Conservation (phyloP, 2,113 vertebrate genomes). For the Eidolon helvum region DNA sequence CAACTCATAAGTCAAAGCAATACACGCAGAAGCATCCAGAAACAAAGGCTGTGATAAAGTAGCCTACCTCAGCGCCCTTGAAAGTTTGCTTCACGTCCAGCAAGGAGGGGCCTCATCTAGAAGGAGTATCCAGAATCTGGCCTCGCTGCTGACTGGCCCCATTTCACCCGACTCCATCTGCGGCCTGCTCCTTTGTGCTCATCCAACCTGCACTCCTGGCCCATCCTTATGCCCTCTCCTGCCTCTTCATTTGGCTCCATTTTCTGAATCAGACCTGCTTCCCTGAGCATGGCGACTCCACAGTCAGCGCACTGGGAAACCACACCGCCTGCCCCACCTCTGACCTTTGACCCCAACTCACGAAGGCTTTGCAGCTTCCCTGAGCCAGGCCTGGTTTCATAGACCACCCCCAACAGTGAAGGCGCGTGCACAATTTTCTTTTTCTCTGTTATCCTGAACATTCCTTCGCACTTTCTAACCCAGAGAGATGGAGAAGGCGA, state of each 20-base stretch:
- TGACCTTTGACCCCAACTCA: not conserved
- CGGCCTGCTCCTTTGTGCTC: not conserved
- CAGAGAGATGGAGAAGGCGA: not conserved
- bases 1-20: not conserved
- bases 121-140: not conserved
- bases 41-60: not conserved
- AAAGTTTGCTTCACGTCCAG: too few relatives aligned
- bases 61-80: not conserved
- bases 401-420: not conserved
- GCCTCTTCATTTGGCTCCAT: too few relatives aligned
- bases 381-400: not conserved
- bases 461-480: not conserved
- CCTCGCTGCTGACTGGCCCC: rapidly evolving
- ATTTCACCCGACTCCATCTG: not conserved
- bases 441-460: not conserved
- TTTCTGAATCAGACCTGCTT: not conserved
- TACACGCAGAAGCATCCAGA: not conserved
- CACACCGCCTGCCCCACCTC: not conserved
- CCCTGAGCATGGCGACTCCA: rapidly evolving
- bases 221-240: not conserved
- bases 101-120: not conserved
- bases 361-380: too few relatives aligned
- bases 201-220: too few relatives aligned
- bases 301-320: not conserved
- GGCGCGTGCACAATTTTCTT: rapidly evolving